These are phyloP conservation scores for Neosalanx taihuensis DNA, from an alignment of 2,797 vertebrate genomes.

Conservation along the genomic window DNA sequence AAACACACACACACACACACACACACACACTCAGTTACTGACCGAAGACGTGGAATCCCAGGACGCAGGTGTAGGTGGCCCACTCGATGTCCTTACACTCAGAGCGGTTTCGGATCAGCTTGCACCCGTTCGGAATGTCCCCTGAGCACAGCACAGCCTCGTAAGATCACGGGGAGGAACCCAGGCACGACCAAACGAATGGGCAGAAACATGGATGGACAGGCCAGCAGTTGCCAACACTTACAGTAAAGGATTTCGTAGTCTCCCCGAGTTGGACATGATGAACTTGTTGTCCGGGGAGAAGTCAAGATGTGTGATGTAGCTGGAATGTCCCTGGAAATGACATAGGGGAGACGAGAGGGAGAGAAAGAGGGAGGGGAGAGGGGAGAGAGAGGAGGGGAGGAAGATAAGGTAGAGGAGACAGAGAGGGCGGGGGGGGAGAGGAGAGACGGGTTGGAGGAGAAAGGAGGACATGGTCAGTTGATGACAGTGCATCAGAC, in stretches of 20 bases:
- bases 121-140: constrained; percentile 92
- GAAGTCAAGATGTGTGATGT: constrained; percentile 99
- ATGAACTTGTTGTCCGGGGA: constrained; percentile 96
- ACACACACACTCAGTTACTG: constrained; percentile 45
- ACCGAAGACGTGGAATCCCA: constrained; percentile 98
- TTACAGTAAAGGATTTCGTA: constrained; percentile 99
- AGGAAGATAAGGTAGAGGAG: too few species aligned
- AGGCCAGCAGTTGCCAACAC: constrained; percentile 51
- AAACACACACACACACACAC: neutral
- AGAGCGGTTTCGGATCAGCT: constrained; percentile 92
- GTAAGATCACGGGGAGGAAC: neutral
- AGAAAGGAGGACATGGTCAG: neutral
- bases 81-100: constrained; percentile 97
- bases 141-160: constrained; percentile 65
- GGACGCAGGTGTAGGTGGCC: constrained; percentile 94
- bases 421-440: too few species aligned
- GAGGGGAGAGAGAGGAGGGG: too few species aligned
- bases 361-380: too few species aligned
- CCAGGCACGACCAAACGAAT: too few species aligned
- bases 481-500: neutral
- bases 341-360: constrained; percentile 22
- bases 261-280: constrained; percentile 99
- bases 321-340: constrained; percentile 96
- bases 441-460: too few species aligned
- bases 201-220: too few species aligned